Percentiles rank a stretch among this genome's conserved stretches.
phyloP scores from a whole-genome alignment of 2,797 vertebrate species.

The Selene dorsalis region DNA sequence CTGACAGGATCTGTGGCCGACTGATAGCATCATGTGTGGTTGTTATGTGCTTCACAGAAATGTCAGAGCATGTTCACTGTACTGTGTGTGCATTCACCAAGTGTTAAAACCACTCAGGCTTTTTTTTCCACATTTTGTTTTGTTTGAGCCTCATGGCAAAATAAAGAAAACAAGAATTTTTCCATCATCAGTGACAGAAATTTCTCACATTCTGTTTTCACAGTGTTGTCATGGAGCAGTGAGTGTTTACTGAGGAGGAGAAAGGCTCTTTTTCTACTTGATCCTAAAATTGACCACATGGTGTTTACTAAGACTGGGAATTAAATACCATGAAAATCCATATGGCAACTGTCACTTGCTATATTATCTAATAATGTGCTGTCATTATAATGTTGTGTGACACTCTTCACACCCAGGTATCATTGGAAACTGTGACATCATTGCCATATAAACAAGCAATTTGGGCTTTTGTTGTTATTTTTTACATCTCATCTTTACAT shows the following conservation, averaged over 20 bases:
- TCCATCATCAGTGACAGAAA: too few relatives aligned
- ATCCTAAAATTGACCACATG: background rate
- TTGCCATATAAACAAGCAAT: background rate
- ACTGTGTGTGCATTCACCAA: too few relatives aligned
- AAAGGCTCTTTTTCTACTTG: too few relatives aligned
- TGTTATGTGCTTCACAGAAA: conserved; percentile 12
- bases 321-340: background rate
- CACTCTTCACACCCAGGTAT: background rate
- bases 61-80: background rate
- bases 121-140: too few relatives aligned
- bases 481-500: background rate
- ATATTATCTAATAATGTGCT: background rate
- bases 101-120: too few relatives aligned
- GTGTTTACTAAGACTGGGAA: background rate
- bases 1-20: conserved; percentile 6
- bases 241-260: too few relatives aligned
- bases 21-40: background rate
- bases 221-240: too few relatives aligned
- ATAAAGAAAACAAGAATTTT: too few relatives aligned
- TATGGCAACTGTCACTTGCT: background rate
- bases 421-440: background rate
- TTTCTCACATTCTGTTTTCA: too few relatives aligned
- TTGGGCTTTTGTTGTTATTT: background rate
- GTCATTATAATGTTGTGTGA: background rate
- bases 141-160: too few relatives aligned